A percentile compares a stretch with the other conserved stretches of the same genome.
These are phyloP conservation scores for Anas platyrhynchos DNA, from an alignment of 2,113 vertebrate species.

Conservation along the genomic window DNA sequence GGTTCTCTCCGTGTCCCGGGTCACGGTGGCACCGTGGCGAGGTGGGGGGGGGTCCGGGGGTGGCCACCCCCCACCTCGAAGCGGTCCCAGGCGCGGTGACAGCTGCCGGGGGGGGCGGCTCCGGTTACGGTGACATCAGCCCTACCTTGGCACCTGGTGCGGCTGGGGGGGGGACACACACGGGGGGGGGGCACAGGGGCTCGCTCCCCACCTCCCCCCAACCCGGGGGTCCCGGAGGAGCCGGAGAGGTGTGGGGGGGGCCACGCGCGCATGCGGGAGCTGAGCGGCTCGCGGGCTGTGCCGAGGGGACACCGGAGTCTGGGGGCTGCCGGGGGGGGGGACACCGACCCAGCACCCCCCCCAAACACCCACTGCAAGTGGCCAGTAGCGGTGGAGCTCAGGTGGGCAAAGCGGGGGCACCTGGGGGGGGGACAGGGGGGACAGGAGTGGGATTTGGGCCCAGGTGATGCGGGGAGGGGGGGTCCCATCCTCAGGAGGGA, in stretches of 20 bases:
- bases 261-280: neutral
- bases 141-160: constrained; percentile 54
- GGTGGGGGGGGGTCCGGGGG: neutral
- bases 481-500: neutral
- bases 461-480: neutral
- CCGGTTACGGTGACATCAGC: constrained; percentile 65
- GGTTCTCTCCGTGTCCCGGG: too few relatives aligned
- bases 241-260: too few relatives aligned
- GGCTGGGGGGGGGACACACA: neutral
- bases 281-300: neutral
- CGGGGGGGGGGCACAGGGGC: neutral
- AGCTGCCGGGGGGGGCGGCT: constrained; percentile 28
- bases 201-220: neutral
- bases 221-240: neutral
- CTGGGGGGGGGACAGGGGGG: accelerated
- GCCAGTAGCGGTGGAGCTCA: neutral
- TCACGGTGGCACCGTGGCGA: neutral
- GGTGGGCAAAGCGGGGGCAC: neutral
- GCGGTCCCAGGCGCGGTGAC: neutral
- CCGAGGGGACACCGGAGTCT: neutral
- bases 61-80: neutral
- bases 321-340: neutral
- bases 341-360: neutral
- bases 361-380: neutral
- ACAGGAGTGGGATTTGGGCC: too few relatives aligned